These are phyloP conservation scores for Vandiemenella viatica DNA, from an alignment of 2,888 invertebrate genomes.

Conservation along the genomic window DNA sequence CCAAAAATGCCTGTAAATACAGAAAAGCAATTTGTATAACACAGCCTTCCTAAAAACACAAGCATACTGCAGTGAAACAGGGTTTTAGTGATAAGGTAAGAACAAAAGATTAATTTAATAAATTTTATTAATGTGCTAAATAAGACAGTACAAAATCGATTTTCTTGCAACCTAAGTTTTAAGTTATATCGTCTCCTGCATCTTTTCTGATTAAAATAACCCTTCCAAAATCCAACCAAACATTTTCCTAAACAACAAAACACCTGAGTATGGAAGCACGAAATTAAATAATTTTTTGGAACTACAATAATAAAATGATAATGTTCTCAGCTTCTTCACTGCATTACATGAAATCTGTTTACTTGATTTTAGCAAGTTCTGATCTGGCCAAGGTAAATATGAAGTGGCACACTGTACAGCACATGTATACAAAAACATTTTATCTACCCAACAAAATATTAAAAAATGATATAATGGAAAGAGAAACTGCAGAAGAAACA, in stretches of 20 bases:
- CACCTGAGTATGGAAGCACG: constrained; percentile 12
- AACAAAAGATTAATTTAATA: constrained; percentile 11
- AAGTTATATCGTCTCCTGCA: constrained; percentile 30
- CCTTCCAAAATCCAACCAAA: constrained; percentile 67
- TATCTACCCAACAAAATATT: no score
- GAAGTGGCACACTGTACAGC: no score
- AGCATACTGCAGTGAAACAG: constrained; percentile 9
- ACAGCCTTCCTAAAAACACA: neutral
- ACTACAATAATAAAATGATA: constrained; percentile 3
- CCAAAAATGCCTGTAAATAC: constrained; percentile 30
- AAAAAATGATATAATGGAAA: no score
- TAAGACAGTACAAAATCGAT: constrained; percentile 17
- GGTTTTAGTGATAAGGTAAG: constrained; percentile 6
- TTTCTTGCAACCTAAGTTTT: constrained; percentile 9
- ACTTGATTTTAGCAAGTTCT: no score
- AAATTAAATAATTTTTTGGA: constrained; percentile 7
- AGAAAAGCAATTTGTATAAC: constrained; percentile 21
- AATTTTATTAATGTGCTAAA: constrained; percentile 17
- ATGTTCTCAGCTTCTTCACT: constrained; percentile 1
- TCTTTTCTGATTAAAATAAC: constrained; percentile 65
- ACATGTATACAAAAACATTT: no score
- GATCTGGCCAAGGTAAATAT: no score
- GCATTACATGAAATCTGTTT: neutral
- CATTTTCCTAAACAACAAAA: constrained; percentile 46
- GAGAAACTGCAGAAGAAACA: no score